Evolutionary conservation across 2,797 vertebrate species (phyloP).

Genomic region (Xerus rutilus): DNA sequence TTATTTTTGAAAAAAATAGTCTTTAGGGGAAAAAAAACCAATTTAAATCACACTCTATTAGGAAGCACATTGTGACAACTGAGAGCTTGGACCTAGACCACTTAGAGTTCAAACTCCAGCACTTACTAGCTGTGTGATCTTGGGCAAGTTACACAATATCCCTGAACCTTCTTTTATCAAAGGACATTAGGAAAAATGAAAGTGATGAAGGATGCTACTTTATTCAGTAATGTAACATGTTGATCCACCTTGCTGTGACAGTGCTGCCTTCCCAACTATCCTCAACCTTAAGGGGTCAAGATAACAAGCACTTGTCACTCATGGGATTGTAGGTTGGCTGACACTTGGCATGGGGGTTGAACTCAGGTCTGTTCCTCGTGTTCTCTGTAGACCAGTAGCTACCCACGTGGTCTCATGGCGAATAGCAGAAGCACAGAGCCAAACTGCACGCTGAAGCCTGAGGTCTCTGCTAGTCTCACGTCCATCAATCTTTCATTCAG

Average conservation of each 20-base stretch:
- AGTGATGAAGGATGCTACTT: neutral
- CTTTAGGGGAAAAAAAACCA: neutral
- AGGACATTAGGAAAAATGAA: neutral
- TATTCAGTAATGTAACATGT: neutral
- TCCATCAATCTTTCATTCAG: neutral
- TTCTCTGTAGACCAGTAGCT: neutral
- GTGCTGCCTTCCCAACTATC: neutral
- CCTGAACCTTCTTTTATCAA: slow-evolving; percentile 12
- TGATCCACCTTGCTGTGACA: neutral
- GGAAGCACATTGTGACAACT: neutral
- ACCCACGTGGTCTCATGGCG: neutral
- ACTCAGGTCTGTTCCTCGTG: neutral
- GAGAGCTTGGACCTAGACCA: neutral
- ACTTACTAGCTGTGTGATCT: neutral
- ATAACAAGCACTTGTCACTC: neutral
- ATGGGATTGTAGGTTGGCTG: neutral
- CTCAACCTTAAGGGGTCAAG: neutral
- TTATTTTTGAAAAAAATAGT: slow-evolving; percentile 1
- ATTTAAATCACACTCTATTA: neutral
- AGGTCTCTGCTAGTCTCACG: neutral
- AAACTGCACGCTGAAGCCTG: neutral
- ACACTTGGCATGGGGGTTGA: neutral
- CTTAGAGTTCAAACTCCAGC: neutral
- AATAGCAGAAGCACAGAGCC: neutral
- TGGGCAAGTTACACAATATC: neutral